Base-by-base conservation (phyloP, 2,113 vertebrate genomes). In the Microtus montanus region DNA sequence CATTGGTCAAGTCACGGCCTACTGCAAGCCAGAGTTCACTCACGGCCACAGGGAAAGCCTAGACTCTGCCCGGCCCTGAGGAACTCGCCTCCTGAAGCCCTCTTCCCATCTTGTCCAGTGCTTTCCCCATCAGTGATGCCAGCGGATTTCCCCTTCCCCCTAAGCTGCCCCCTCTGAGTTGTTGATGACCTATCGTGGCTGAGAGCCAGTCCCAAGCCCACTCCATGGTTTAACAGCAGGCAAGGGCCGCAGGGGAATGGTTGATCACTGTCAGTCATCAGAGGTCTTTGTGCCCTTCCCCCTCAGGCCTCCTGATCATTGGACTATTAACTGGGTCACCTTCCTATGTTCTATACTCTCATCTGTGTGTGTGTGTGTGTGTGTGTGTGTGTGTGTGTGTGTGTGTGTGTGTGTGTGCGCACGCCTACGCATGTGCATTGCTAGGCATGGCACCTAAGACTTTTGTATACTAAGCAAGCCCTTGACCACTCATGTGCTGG, bases 321-420 rank as follows among this genome's bases (percentile, higher is more conserved):
- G 58, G 71, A 19, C 44, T 19, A 28, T 38, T 38, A 28, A 5
- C 9, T 35, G 70, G 52, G 52, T 22, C 20, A 63, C 33, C 24
- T 30, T 83, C 61, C 26, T 68, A 1, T 20, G n/a, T 52, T 52
- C 44, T 78, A 26, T n/a, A 80, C 33, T 6, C 35, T 7, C 20
- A 35, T 49, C 47, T 54, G 0, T 78, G 33, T 52, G 30, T 20
- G 77, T 79, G 30, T 33, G 44, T 78, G 74, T 49, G 44, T 78
- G 44, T 33, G 47, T 4, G 41, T 44, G 44, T 44, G 44, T 7
- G 44, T 52, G 1, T 49, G 49, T 35, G 47, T 10, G 77, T 35
- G 44, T 9, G 5, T 28, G 74, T 3, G 22, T 28, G 24, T 4
- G 2, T 4, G n/a, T n/a, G n/a, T n/a, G n/a, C n/a, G n/a, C n/a